A percentile compares a stretch with the other conserved stretches of the same genome.
Conservation (phyloP, 1,140 invertebrate genomes). For the Gonioctena quinquepunctata region DNA sequence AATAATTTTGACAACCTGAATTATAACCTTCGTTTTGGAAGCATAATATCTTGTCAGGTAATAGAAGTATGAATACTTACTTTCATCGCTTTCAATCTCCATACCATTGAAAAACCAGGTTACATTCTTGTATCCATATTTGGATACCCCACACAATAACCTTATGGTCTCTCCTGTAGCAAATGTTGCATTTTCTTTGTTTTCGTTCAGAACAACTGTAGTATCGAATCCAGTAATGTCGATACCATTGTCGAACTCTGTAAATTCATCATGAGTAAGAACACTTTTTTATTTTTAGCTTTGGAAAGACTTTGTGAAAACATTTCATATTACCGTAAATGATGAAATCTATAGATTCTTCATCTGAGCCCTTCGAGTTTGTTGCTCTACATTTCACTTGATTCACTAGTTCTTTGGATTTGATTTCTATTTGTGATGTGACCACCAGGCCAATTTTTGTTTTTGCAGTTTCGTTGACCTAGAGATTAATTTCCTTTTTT, state of each 20-base stretch:
- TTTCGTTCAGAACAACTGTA: conserved; percentile 19
- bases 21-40: no score
- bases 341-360: background rate
- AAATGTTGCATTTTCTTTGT: conserved; percentile 48
- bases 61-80: conserved; percentile 23
- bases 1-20: no score
- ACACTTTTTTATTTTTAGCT: no score
- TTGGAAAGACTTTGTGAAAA: no score
- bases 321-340: background rate
- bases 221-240: conserved; percentile 54
- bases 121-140: conserved; percentile 57
- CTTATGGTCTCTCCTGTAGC: conserved; percentile 59
- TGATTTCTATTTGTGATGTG: no score
- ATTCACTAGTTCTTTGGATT: no score
- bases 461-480: no score
- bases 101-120: conserved; percentile 20
- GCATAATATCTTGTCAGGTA: no score
- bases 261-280: no score
- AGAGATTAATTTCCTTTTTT: no score
- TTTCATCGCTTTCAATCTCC: conserved; percentile 17
- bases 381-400: conserved; percentile 1
- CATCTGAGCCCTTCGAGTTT: conserved; percentile 4
- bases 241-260: conserved; percentile 40
- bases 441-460: no score
- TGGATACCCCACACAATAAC: conserved; percentile 61